Base-by-base conservation (phyloP, 1,140 invertebrate genomes). In the Drosophila santomea region DNA sequence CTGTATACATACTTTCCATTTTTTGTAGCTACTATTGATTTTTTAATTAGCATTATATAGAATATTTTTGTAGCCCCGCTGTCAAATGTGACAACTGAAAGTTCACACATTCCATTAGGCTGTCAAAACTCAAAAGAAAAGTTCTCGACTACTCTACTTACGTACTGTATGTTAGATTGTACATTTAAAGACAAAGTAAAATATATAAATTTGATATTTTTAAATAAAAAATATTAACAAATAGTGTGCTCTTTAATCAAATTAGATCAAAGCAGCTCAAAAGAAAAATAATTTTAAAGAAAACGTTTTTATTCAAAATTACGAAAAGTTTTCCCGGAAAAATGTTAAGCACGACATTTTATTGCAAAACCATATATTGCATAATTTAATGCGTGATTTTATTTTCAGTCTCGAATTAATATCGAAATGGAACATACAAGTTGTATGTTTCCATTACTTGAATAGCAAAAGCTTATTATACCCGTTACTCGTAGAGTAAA, bases 1-100 rank as follows among this genome's bases (percentile, higher is more conserved):
- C 48, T 50, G 17, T 51, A 52, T 51, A 39, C 39, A 48, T 51
- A 39, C 39, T 54, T 28, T 32, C 17, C n/a, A 35, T 41, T 74
- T 67, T 38, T 50, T 32, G 44, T 45, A 12, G 55, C 55, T 35
- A 14, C 61, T 72, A 67, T 75, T 81, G 69, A 51, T 52, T 82
- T 88, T 73, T 56, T 86, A 79, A 86, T 86, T 86, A 86, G 75
- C 83, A 43, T 23, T 56, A 28, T 56, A 1, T 17, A 14, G 15
- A 20, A 20, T 36, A 35, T 15, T 54, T 54, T 23, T 15, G 36
- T 41, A 58, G 14, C 57, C 80, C 67, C 62, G 82, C 74, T 57
- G 78, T 38, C 43, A 60, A 51, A 45, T 54, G 44, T 71, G 82
- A 82, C 77, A 84, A 67, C 81, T 39, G 38, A 52, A 66, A 85